Evolutionary conservation across 2,797 vertebrate genomes (phyloP).

Genomic region (Caiman crocodilus): DNA sequence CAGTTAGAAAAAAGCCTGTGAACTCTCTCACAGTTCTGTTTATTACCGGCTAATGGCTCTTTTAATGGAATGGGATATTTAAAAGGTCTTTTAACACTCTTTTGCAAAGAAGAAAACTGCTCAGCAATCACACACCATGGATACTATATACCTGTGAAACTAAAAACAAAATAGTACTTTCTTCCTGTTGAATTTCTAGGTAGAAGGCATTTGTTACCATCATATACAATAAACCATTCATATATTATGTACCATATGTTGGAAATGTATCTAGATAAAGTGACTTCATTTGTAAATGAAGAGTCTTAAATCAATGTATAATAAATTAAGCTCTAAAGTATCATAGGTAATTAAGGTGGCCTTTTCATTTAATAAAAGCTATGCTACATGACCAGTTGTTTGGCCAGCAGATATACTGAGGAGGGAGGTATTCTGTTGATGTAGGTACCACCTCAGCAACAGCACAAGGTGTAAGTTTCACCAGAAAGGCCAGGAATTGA

Average conservation of each 20-base stretch:
- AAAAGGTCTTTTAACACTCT: conserved; percentile 58
- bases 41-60: conserved; percentile 46
- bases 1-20: conserved; percentile 65
- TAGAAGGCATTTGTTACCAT: conserved; percentile 63
- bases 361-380: conserved; percentile 39
- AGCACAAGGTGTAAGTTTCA: fast-evolving
- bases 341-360: conserved; percentile 42
- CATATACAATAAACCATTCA: conserved; percentile 49
- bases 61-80: conserved; percentile 60
- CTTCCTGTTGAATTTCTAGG: conserved; percentile 64
- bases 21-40: conserved; percentile 58
- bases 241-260: conserved; percentile 68
- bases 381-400: neutral
- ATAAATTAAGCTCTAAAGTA: conserved; percentile 67
- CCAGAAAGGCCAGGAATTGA: neutral
- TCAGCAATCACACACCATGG: conserved; percentile 48
- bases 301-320: conserved; percentile 57
- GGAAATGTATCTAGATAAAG: conserved; percentile 71
- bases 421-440: neutral
- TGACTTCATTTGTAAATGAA: conserved; percentile 73
- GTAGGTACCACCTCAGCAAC: conserved; percentile 14
- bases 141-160: conserved; percentile 64
- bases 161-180: conserved; percentile 35
- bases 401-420: neutral
- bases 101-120: conserved; percentile 68